Percentiles rank a stretch among this genome's conserved stretches.
Conservation (phyloP, 2,797 vertebrate genomes). For the Xiphophorus birchmanni region DNA sequence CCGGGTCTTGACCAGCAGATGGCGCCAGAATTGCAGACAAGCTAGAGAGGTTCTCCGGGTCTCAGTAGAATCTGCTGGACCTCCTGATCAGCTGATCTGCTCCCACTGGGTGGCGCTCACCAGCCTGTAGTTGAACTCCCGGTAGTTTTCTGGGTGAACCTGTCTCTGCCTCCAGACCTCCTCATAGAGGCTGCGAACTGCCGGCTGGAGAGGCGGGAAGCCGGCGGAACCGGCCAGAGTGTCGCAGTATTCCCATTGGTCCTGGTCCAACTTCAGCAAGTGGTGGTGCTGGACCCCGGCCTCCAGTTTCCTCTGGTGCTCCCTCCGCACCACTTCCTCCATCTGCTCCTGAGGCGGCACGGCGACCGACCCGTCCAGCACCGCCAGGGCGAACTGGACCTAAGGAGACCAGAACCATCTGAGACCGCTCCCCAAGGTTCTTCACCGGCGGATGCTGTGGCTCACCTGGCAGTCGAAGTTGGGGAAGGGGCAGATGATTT, state of each 20-base stretch:
- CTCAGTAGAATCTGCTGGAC: neutral
- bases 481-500: conserved; percentile 82
- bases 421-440: too few relatives aligned
- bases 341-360: conserved; percentile 74
- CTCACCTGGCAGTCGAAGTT: conserved; percentile 82
- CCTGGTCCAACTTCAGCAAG: conserved; percentile 67
- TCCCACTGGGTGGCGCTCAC: conserved; percentile 72
- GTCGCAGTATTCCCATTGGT: conserved; percentile 81
- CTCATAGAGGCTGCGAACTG: conserved; percentile 69
- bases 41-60: neutral
- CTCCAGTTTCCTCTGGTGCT: conserved; percentile 44
- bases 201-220: conserved; percentile 66
- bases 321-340: conserved; percentile 63
- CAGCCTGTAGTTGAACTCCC: conserved; percentile 70
- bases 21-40: neutral
- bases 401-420: conserved; percentile 17
- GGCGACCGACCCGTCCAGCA: conserved; percentile 68
- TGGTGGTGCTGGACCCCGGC: conserved; percentile 63
- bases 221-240: conserved; percentile 66
- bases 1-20: neutral
- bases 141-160: conserved; percentile 64
- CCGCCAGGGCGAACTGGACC: conserved; percentile 76
- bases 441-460: accelerated
- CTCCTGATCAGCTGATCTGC: conserved; percentile 15
- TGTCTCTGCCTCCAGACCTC: conserved; percentile 66